Percentiles rank a stretch among this genome's conserved stretches.
Conservation (phyloP, 2,888 invertebrate species). For the Ptychoptera albimana region DNA sequence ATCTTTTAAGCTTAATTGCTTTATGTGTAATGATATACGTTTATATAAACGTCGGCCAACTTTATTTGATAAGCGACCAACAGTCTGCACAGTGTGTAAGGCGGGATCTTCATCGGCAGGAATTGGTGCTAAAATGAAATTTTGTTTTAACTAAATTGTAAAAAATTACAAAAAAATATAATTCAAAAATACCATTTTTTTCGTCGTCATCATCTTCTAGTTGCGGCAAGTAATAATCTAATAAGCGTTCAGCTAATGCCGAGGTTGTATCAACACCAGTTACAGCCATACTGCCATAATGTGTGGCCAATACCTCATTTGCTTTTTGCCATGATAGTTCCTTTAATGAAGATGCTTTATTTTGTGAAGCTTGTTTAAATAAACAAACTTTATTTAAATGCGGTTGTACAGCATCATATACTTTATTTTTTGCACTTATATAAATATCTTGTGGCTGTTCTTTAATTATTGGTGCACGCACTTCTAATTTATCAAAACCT, state of each 20-base stretch:
- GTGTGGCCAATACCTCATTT: constrained; percentile 50
- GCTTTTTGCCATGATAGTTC: constrained; percentile 56
- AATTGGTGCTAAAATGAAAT: constrained; percentile 36
- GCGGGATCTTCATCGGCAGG: constrained; percentile 45
- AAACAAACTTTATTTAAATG: constrained; percentile 35
- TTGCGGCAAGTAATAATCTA: constrained; percentile 59
- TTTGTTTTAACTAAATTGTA: neutral
- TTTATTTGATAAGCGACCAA: constrained; percentile 53
- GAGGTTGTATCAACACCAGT: constrained; percentile 51
- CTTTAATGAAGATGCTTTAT: constrained; percentile 46
- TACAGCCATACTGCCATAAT: constrained; percentile 50
- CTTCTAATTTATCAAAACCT: constrained; percentile 47
- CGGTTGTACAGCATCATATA: constrained; percentile 39
- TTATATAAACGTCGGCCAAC: constrained; percentile 53
- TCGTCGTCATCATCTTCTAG: constrained; percentile 36
- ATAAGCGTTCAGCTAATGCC: constrained; percentile 48
- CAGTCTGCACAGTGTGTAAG: constrained; percentile 53
- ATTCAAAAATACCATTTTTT: constrained; percentile 31
- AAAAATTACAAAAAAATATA: neutral
- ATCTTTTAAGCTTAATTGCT: constrained; percentile 30
- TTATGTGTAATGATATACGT: constrained; percentile 44
- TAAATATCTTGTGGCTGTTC: constrained; percentile 44
- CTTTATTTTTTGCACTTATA: constrained; percentile 39
- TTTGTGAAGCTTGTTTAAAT: constrained; percentile 28
- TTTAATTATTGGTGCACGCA: constrained; percentile 47